These are phyloP conservation scores for Cynocephalus volans DNA, from an alignment of 2,113 vertebrate species.

Conservation along the genomic window DNA sequence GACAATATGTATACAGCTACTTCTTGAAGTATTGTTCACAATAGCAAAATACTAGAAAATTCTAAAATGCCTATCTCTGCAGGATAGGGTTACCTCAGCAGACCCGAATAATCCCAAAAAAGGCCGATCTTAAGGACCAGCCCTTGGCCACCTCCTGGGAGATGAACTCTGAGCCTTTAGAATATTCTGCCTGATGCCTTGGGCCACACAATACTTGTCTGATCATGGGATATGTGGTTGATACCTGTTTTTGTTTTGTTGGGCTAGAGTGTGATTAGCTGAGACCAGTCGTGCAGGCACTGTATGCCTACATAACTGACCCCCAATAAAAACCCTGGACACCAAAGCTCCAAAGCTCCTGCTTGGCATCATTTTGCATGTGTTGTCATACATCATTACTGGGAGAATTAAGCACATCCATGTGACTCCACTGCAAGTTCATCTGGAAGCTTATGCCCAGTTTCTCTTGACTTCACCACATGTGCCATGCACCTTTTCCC, in stretches of 20 bases:
- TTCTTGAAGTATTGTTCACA: not conserved
- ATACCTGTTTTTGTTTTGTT: not conserved
- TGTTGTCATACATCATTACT: not conserved
- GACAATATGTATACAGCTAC: not conserved
- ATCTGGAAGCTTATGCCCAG: not conserved
- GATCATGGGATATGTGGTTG: not conserved
- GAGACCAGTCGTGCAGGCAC: not conserved
- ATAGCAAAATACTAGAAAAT: not conserved
- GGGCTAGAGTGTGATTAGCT: not conserved
- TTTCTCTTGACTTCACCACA: not conserved
- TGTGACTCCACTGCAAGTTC: not conserved
- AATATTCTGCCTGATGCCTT: not conserved
- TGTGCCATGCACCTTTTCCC: not conserved
- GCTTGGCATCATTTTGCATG: not conserved
- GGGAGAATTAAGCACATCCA: not conserved
- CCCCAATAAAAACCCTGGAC: not conserved
- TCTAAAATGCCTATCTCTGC: not conserved
- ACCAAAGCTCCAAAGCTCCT: not conserved
- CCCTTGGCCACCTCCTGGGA: not conserved
- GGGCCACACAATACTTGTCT: not conserved
- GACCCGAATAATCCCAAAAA: not conserved
- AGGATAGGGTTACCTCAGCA: not conserved
- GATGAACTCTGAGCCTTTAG: not conserved
- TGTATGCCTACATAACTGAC: not conserved
- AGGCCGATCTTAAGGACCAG: not conserved